Evolutionary conservation across 2,113 vertebrate genomes (phyloP), one percentile per base, ranked within the genome.

Genomic region (Nycticorax nycticorax): DNA sequence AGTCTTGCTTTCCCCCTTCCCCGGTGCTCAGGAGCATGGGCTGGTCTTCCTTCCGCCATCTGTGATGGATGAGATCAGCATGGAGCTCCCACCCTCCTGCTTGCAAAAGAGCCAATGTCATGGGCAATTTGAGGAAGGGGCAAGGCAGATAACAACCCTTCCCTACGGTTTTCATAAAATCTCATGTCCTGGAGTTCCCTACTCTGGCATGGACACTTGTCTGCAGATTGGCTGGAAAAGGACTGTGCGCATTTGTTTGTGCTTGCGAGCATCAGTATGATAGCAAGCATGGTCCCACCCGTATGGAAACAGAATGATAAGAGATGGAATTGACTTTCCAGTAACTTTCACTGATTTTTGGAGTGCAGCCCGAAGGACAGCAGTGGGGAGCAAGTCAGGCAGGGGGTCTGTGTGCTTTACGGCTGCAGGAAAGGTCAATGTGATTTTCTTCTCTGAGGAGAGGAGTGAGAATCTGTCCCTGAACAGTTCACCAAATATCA

Each of bases 1-100:
- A 60, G 22, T 77, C 66, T 84, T 78, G 12, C 45, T 89, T 89
- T 15, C 28, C 17, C 5, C n/a, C 20, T 86, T 93, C 68, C 74
- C 41, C 33, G 45, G 69, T 2, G 4, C 76, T 45, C 56, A 68
- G 62, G 76, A 92, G 43, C 60, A 63, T 67, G 82, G 88, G 82
- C 85, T 81, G 85, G 73, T 89, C 73, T 81, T 90, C 85, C 45
- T 91, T 69, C 80, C 8, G 4, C 82, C 69, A 45, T 81, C 95
- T 92, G 79, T 91, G 88, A 74, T 64, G 41, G 72, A 90, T 92
- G 89, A 94, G 77, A 75, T 94, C 92, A 93, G 59, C 17, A 22
- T 55, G 50, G 67, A 84, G 69, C 41, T 96, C 81, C 87, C 18
- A 0, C 82, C 64, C 64, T 92, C 28, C 63, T 81, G 68, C 79